phyloP scores from a whole-genome alignment of 1,140 invertebrate species.

The Drosophila punjabiensis region DNA sequence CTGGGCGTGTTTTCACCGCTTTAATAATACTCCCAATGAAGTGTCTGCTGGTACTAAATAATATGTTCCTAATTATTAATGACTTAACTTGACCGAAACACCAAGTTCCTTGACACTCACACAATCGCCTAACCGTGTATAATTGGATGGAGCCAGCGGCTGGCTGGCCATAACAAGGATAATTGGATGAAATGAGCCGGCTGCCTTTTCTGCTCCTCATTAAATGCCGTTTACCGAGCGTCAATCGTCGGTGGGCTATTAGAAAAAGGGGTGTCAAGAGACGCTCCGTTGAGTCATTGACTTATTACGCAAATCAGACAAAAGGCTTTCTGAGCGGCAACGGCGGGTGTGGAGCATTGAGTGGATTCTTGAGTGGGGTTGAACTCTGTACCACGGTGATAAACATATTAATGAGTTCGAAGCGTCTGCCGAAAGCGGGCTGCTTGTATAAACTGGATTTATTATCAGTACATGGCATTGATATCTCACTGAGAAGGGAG shows the following conservation, averaged over 20 bases:
- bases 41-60: slow-evolving; percentile 12
- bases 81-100: slow-evolving; percentile 60
- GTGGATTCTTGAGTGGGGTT: slow-evolving; percentile 18
- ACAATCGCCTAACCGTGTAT: slow-evolving; percentile 20
- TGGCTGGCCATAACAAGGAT: slow-evolving; percentile 49
- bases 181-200: slow-evolving; percentile 69
- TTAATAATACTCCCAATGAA: slow-evolving; percentile 19
- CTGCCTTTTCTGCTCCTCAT: slow-evolving; percentile 44
- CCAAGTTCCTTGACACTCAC: slow-evolving; percentile 59
- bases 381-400: slow-evolving; percentile 59
- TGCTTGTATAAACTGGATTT: background rate
- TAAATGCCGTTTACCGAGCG: slow-evolving; percentile 62
- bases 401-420: slow-evolving; percentile 65
- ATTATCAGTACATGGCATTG: slow-evolving; percentile 2
- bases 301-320: slow-evolving; percentile 78
- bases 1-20: background rate
- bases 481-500: background rate
- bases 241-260: slow-evolving; percentile 71
- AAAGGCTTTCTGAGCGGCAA: slow-evolving; percentile 42
- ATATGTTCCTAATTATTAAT: slow-evolving; percentile 68
- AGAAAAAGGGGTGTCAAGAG: slow-evolving; percentile 55
- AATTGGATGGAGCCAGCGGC: slow-evolving; percentile 22
- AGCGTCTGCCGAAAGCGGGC: slow-evolving; percentile 9
- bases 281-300: slow-evolving; percentile 58
- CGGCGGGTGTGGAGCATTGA: background rate